Base-by-base conservation (phyloP, 1,140 invertebrate species). In the Drosophila bipectinata region DNA sequence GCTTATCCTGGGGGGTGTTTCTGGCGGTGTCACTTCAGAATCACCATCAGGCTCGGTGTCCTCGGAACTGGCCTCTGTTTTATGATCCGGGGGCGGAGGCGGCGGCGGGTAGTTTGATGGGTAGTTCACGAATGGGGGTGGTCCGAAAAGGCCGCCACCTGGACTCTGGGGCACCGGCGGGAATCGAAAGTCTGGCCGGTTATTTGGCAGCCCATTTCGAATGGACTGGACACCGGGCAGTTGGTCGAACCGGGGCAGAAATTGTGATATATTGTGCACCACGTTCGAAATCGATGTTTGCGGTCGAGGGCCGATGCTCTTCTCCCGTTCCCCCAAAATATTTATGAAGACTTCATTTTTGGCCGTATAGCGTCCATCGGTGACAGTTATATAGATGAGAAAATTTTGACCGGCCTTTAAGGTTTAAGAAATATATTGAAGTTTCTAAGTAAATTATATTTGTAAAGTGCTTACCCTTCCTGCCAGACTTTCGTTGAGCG, bases 291-390 rank as follows among this genome's bases (percentile, higher is more conserved):
- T 88, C 55, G 82, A 84, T 51, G 80, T 84, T 47, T 72, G 85
- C 4, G 72, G 45, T 18, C 79, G 76, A n/a, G 76, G 69, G 5
- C 69, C 78, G 1, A 66, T 72, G 15, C 56, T 90, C 18, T 59
- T 82, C 48, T 77, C 68, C 18, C 67, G 58, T 5, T 90, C 80
- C 32, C 92, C 92, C 7, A 93, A 64, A 24, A 96, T 95, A 60
- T 94, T 93, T 6, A 95, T 95, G 80, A 92, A 94, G 8, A 96
- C 95, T 91, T 96, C 95, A n/a, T 93, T 94, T 91, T 96, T 96
- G 3, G 94, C 93, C 15, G 93, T 93, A 6, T 95, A 90, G 34
- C 93, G 92, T 12, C 95, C 95, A 91, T 96, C 95, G 8, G 93
- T 94, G 4, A 94, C 95, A 9, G 95, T 95, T 41, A 96, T 95